A percentile compares a stretch with the other conserved stretches of the same genome.
Evolutionary conservation across 1,140 invertebrate genomes (phyloP).

Genomic region (Sitobion miscanthi): DNA sequence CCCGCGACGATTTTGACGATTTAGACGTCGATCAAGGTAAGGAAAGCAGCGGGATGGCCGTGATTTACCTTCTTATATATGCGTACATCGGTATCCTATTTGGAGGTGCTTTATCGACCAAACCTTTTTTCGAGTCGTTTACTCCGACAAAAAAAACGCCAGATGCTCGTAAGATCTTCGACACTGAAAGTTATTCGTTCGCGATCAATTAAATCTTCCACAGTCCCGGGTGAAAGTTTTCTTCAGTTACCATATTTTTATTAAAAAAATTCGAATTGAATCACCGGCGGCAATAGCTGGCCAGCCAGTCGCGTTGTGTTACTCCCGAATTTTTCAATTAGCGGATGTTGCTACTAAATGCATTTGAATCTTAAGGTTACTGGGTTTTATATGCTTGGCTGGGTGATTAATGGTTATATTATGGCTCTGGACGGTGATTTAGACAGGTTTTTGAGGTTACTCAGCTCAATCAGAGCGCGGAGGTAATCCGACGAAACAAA

Average conservation of each 20-base stretch:
- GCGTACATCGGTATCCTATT: neutral
- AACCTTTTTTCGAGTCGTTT: neutral
- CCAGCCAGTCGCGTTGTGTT: neutral
- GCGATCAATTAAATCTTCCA: too few relatives aligned
- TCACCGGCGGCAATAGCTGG: neutral
- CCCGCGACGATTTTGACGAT: slow-evolving; percentile 58
- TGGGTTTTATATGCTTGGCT: neutral
- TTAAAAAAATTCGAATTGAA: neutral
- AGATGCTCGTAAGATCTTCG: neutral
- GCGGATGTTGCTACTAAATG: neutral
- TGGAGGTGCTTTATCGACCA: neutral
- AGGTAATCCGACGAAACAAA: neutral
- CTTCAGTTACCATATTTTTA: neutral
- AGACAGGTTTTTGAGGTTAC: slow-evolving; percentile 35
- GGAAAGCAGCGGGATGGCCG: neutral
- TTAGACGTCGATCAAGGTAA: slow-evolving; percentile 58
- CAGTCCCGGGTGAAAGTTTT: neutral
- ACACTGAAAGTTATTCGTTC: neutral
- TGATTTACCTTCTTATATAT: too few relatives aligned
- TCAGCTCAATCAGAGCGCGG: slow-evolving; percentile 33
- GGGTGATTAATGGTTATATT: neutral
- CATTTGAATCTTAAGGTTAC: neutral
- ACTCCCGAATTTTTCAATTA: neutral
- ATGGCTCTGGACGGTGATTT: neutral
- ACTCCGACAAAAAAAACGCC: neutral